phyloP scores from a whole-genome alignment of 2,888 invertebrate genomes.

The Himalopsyche kuldschensis region DNA sequence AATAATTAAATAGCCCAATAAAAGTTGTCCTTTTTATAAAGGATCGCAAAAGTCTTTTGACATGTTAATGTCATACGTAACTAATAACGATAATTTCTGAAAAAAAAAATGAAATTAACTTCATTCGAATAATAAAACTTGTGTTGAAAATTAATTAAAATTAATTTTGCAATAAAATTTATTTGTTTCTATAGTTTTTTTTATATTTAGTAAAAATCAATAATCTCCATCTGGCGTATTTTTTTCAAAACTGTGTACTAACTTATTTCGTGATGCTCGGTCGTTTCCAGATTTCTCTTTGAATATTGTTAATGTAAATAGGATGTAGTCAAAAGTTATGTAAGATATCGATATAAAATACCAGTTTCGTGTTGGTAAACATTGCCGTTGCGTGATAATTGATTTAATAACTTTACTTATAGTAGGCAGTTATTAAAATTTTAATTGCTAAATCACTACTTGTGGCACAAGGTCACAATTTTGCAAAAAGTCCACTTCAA shows the following conservation, averaged over 20 bases:
- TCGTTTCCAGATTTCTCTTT: not conserved
- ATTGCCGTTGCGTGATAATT: constrained; percentile 19
- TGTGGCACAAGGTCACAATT: constrained; percentile 7
- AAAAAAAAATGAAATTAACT: too few relatives aligned
- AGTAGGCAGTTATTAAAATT: not conserved
- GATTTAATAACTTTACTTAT: constrained; percentile 2
- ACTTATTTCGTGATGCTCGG: not conserved
- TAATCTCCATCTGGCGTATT: too few relatives aligned
- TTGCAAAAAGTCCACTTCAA: not conserved
- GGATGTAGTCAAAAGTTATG: not conserved
- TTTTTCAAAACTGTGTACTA: not conserved
- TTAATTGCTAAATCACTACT: constrained; percentile 4
- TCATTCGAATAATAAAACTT: too few relatives aligned
- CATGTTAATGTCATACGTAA: too few relatives aligned
- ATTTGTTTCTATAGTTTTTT: too few relatives aligned
- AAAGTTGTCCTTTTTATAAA: too few relatives aligned
- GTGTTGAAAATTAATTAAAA: too few relatives aligned
- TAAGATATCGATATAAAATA: not conserved
- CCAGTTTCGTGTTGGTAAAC: not conserved
- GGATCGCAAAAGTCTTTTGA: too few relatives aligned
- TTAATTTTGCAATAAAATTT: too few relatives aligned
- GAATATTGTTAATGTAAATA: not conserved
- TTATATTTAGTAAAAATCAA: too few relatives aligned
- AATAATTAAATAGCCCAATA: too few relatives aligned
- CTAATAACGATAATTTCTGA: too few relatives aligned